Evolutionary conservation across 2,888 invertebrate species (phyloP).

Genomic region (Ditylenchus weischeri): DNA sequence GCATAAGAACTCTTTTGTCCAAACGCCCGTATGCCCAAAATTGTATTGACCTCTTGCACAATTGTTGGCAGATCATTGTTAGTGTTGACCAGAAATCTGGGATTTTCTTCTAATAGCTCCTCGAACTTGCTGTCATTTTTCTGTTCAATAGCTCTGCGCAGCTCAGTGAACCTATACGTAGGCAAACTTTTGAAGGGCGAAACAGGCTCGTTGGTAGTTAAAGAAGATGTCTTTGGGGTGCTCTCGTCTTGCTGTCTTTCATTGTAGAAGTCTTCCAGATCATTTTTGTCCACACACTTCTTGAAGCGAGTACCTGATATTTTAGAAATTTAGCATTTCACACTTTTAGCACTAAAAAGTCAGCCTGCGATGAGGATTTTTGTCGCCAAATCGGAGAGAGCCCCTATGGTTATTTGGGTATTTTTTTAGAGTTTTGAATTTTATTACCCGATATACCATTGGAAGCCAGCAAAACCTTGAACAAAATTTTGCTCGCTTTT

Average conservation of each 20-base stretch:
- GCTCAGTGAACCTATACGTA: conserved; percentile 17
- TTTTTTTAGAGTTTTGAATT: too few relatives aligned
- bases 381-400: too few relatives aligned
- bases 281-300: conserved; percentile 17
- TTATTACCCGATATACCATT: too few relatives aligned
- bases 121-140: conserved; percentile 23
- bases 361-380: too few relatives aligned
- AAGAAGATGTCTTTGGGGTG: neutral
- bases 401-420: too few relatives aligned
- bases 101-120: conserved; percentile 33
- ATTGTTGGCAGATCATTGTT: conserved; percentile 23
- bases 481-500: too few relatives aligned
- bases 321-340: too few relatives aligned
- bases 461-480: too few relatives aligned
- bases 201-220: conserved; percentile 13
- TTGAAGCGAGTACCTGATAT: conserved; percentile 33
- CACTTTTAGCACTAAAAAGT: too few relatives aligned
- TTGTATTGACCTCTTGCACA: neutral
- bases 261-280: conserved; percentile 23
- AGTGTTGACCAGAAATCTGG: conserved; percentile 36
- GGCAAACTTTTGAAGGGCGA: conserved; percentile 20
- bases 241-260: conserved; percentile 12
- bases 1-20: too few relatives aligned
- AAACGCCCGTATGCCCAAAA: too few relatives aligned
- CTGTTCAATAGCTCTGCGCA: conserved; percentile 29